A percentile compares a stretch with the other conserved stretches of the same genome.
phyloP scores from a whole-genome alignment of 2,113 vertebrate species.

The Centropus bengalensis region DNA sequence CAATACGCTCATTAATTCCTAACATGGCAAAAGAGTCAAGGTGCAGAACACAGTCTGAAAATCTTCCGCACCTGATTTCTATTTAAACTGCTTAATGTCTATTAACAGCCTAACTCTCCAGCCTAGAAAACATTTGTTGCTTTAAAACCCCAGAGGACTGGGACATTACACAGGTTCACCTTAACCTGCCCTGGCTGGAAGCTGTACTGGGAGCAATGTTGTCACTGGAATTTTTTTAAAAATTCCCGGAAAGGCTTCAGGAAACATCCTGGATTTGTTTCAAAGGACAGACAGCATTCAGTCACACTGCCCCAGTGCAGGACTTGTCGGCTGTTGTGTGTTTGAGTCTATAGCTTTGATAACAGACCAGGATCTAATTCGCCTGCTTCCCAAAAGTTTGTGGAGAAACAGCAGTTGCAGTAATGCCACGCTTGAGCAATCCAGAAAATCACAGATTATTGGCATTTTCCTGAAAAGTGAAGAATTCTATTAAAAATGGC shows the following conservation, averaged over 20 bases:
- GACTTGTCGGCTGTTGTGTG: neutral
- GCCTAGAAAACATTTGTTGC: neutral
- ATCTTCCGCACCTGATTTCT: slow-evolving; percentile 25
- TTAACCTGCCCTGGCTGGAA: neutral
- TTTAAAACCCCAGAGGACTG: neutral
- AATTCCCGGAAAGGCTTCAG: neutral
- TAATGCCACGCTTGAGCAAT: neutral
- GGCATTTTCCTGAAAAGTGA: neutral
- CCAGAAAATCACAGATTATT: neutral
- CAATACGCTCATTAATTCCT: slow-evolving; percentile 21
- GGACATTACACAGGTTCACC: neutral
- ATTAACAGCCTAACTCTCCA: neutral
- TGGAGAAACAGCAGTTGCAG: neutral
- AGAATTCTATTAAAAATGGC: neutral
- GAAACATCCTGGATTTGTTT: neutral
- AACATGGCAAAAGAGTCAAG: slow-evolving; percentile 2
- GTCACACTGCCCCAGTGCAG: neutral
- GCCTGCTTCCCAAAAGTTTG: neutral
- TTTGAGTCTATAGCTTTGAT: neutral
- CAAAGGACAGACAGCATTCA: neutral
- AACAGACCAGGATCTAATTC: neutral
- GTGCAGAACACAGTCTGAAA: neutral
- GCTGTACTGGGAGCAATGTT: neutral
- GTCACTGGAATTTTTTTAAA: neutral
- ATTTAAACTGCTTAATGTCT: neutral